Conservation (phyloP, 2,113 vertebrate species). For the Noctilio leporinus region DNA sequence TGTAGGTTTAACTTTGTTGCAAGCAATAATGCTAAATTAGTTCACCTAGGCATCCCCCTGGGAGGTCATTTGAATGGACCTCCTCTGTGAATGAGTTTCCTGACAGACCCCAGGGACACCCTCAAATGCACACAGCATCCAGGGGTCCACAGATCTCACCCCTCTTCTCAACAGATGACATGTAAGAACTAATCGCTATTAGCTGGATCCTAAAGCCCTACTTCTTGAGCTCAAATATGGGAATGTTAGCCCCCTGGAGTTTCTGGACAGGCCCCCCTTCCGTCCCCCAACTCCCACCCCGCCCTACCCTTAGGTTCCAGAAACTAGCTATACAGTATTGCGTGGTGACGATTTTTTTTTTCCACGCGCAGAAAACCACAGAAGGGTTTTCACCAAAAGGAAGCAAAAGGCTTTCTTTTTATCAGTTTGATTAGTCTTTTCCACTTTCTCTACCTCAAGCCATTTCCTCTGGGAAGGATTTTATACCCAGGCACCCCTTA, state of each 20-base stretch:
- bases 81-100: background rate
- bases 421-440: conserved; percentile 54
- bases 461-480: conserved; percentile 49
- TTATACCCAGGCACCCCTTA: conserved; percentile 18
- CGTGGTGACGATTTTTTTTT: background rate
- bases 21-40: background rate
- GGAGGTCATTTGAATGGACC: background rate
- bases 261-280: background rate
- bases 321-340: conserved; percentile 4
- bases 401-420: conserved; percentile 53
- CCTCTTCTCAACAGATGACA: background rate
- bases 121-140: background rate
- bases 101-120: background rate
- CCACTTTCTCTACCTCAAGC: conserved; percentile 18
- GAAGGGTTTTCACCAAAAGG: conserved; percentile 50
- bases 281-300: too few species aligned
- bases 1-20: background rate
- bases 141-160: background rate
- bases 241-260: background rate
- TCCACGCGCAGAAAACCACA: conserved; percentile 42
- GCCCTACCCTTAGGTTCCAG: background rate
- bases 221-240: background rate
- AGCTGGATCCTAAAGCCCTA: background rate
- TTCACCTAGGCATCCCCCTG: background rate
- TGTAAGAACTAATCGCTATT: background rate